Conservation (phyloP, 2,797 vertebrate genomes). For the Eleutherodactylus coqui region DNA sequence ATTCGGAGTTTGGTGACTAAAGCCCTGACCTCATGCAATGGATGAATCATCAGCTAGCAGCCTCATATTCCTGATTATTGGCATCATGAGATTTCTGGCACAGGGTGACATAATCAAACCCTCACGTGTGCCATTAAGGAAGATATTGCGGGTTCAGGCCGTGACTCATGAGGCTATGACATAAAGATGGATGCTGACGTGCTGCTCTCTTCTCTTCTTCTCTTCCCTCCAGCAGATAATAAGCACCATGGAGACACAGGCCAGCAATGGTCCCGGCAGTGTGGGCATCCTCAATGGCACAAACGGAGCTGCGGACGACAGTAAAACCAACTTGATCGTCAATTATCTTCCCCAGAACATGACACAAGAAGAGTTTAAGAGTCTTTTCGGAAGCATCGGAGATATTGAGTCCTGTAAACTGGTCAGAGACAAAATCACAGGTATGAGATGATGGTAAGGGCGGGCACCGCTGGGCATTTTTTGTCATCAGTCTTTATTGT, state of each 20-base stretch:
- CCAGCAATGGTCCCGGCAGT: constrained; percentile 91
- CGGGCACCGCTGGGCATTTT: not conserved
- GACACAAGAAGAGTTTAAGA: constrained; percentile 97
- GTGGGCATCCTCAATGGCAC: constrained; percentile 90
- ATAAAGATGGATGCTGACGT: constrained; percentile 51
- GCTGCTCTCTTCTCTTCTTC: constrained; percentile 58
- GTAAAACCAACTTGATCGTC: constrained; percentile 98
- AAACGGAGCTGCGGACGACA: constrained; percentile 88
- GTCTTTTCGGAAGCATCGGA: constrained; percentile 95
- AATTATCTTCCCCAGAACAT: constrained; percentile 98
- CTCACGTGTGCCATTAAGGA: not conserved
- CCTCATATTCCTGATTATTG: not conserved
- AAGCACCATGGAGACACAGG: constrained; percentile 99
- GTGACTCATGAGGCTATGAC: constrained; percentile 13
- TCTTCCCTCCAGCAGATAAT: constrained; percentile 94
- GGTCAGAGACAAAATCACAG: constrained; percentile 96
- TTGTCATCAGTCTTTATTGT: not conserved
- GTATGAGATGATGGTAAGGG: constrained; percentile 69
- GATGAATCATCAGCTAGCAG: not conserved
- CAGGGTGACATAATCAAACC: not conserved
- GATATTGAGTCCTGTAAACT: constrained; percentile 97
- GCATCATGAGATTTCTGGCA: not conserved
- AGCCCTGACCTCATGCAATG: not conserved
- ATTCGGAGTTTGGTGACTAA: too few species aligned
- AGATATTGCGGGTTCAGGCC: not conserved